Evolutionary conservation across 2,888 invertebrate genomes (phyloP).

Genomic region (Hyposoter didymator): DNA sequence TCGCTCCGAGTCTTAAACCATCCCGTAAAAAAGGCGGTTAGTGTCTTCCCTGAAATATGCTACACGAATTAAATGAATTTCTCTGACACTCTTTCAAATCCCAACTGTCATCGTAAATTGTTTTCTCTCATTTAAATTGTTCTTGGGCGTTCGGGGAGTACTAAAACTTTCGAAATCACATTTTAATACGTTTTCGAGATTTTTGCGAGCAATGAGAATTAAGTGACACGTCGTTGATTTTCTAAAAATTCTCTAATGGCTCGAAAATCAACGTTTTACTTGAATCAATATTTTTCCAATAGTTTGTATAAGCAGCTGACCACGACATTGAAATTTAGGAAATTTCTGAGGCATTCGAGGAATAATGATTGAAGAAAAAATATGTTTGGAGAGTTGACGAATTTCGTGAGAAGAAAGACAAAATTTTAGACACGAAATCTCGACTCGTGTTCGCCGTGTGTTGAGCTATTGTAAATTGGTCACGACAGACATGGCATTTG

Average conservation of each 20-base stretch:
- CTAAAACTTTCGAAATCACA: background rate
- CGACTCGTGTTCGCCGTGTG: constrained; percentile 8
- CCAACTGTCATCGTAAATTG: constrained; percentile 31
- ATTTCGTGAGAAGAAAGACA: constrained; percentile 5
- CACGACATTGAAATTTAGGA: background rate
- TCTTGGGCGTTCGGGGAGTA: background rate
- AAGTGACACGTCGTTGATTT: background rate
- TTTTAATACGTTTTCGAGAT: background rate
- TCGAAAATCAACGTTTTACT: background rate
- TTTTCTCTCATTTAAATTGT: constrained; percentile 6
- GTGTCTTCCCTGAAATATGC: constrained; percentile 8
- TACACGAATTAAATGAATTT: constrained; percentile 18
- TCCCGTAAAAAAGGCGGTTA: background rate
- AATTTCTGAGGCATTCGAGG: background rate
- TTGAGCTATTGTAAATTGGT: constrained; percentile 50
- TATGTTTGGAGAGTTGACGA: too few species aligned
- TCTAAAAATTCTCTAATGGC: background rate
- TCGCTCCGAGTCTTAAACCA: background rate
- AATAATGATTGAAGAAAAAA: background rate
- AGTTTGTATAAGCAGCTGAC: too few species aligned
- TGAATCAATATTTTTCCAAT: background rate
- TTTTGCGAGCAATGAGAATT: background rate
- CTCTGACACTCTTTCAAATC: constrained; percentile 4
- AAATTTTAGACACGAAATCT: background rate
- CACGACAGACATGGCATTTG: constrained; percentile 37